These are phyloP conservation scores for Drosophila grimshawi DNA, from an alignment of 1,140 invertebrate genomes.

Conservation along the genomic window DNA sequence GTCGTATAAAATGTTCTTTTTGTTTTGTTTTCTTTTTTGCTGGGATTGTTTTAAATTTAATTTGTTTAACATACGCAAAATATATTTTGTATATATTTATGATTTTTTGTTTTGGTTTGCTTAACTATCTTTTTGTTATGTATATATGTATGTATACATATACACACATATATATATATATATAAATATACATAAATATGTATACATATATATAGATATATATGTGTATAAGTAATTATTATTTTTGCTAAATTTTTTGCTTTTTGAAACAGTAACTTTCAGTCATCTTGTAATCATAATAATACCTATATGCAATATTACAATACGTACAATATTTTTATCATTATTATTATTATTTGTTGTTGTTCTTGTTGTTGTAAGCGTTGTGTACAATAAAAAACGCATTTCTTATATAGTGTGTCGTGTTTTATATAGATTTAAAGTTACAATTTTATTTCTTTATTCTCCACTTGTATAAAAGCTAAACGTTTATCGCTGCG, in stretches of 20 bases:
- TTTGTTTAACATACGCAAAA: constrained; percentile 73
- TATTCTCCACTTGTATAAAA: constrained; percentile 70
- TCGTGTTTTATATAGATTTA: constrained; percentile 59
- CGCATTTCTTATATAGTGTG: constrained; percentile 82
- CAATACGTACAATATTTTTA: constrained; percentile 66
- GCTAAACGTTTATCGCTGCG: constrained; percentile 71
- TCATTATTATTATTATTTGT: constrained; percentile 46
- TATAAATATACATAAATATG: constrained; percentile 43
- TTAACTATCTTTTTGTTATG: constrained; percentile 42
- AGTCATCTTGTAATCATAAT: constrained; percentile 81
- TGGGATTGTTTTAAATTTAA: constrained; percentile 52
- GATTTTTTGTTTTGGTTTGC: constrained; percentile 24
- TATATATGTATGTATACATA: constrained; percentile 58
- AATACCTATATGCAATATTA: constrained; percentile 71
- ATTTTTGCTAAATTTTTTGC: constrained; percentile 60
- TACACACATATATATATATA: constrained; percentile 37
- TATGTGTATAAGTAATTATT: constrained; percentile 67
- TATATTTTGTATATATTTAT: constrained; percentile 75
- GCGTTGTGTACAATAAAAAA: constrained; percentile 66
- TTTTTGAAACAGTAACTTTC: constrained; percentile 81
- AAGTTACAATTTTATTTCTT: constrained; percentile 28
- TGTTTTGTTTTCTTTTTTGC: constrained; percentile 16
- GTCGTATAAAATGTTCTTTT: constrained; percentile 62
- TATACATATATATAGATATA: constrained; percentile 58
- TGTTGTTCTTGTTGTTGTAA: constrained; percentile 59